Conservation (phyloP, 2,113 vertebrate species). For the Eptesicus fuscus region DNA sequence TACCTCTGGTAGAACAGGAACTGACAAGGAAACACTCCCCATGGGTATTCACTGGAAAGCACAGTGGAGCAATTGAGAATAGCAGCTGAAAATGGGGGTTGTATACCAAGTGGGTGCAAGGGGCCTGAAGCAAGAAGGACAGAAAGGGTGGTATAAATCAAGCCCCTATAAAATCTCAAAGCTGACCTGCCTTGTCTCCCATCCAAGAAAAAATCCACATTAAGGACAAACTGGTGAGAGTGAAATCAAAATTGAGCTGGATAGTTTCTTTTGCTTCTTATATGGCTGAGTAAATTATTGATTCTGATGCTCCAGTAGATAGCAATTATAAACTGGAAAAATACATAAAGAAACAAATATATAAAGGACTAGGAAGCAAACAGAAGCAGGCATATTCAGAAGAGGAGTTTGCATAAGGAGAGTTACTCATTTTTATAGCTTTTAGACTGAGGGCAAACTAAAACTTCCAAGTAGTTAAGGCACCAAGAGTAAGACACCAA, state of each 20-base stretch:
- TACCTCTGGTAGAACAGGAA: neutral
- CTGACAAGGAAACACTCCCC: neutral
- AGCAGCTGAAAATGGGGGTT: neutral
- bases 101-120: neutral
- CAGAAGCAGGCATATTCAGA: neutral
- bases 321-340: neutral
- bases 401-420: neutral
- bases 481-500: neutral
- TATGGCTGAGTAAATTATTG: neutral
- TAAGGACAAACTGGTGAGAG: neutral
- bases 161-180: neutral
- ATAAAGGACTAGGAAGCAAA: neutral
- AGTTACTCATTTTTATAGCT: neutral
- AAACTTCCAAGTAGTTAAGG: neutral
- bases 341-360: neutral
- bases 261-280: neutral
- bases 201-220: slow-evolving; percentile 6
- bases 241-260: neutral
- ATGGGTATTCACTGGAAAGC: neutral
- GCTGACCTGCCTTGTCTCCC: neutral
- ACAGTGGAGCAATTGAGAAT: neutral
- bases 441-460: neutral
- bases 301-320: neutral
- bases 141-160: neutral
- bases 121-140: neutral